phyloP scores from a whole-genome alignment of 2,797 vertebrate genomes.

The Chiroxiphia lanceolata region DNA sequence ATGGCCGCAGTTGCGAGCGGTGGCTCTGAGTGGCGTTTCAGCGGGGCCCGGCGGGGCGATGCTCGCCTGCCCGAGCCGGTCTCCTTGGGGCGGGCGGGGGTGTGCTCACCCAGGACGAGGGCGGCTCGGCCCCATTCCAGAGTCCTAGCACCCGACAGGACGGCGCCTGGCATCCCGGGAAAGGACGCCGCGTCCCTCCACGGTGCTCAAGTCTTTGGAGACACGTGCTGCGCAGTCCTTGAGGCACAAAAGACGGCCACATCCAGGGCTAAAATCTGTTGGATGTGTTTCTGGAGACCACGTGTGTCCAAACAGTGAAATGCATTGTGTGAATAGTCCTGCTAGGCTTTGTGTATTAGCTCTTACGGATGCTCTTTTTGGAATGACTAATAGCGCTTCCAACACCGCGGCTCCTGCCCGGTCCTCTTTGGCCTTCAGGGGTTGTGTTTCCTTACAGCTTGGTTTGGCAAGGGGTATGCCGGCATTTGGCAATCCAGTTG shows the following conservation, averaged over 20 bases:
- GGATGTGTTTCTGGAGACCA: accelerated
- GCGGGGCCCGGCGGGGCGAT: not conserved
- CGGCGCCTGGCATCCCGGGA: not conserved
- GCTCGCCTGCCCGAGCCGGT: not conserved
- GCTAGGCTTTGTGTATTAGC: not conserved
- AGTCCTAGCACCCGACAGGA: not conserved
- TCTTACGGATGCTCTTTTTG: not conserved
- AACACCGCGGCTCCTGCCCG: accelerated
- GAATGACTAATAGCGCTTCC: not conserved
- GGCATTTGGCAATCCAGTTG: not conserved
- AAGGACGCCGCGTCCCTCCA: accelerated
- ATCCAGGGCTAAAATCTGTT: accelerated
- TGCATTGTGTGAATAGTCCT: accelerated
- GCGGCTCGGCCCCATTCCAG: accelerated
- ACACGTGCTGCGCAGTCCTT: accelerated
- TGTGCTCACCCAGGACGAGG: not conserved
- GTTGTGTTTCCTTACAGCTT: accelerated
- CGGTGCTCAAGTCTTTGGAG: not conserved
- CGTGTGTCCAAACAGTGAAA: accelerated
- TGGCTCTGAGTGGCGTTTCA: accelerated
- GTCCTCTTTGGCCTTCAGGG: not conserved
- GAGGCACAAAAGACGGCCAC: not conserved
- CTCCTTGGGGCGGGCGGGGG: not conserved
- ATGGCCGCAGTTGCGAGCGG: accelerated
- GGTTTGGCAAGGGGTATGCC: not conserved